phyloP scores from a whole-genome alignment of 1,140 invertebrate genomes.

The Laodelphax striatellus region DNA sequence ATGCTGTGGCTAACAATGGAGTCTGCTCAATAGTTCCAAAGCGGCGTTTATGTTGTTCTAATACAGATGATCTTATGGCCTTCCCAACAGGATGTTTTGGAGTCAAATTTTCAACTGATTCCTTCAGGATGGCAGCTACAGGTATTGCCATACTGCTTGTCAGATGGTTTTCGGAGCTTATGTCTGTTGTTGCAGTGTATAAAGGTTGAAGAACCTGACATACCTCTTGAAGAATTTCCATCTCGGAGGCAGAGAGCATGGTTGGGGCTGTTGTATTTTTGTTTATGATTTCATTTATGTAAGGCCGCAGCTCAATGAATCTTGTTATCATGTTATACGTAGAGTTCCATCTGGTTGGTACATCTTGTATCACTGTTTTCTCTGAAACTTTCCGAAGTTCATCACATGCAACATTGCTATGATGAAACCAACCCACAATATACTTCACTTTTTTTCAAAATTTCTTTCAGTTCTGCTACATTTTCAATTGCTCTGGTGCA shows the following conservation, averaged over 20 bases:
- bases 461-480: neutral
- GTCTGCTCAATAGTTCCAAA: too few species aligned
- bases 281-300: conserved; percentile 8
- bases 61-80: too few species aligned
- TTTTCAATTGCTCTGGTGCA: neutral
- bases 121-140: neutral
- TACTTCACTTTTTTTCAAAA: conserved; percentile 13
- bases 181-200: conserved; percentile 1
- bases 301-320: conserved; percentile 18
- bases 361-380: conserved; percentile 24
- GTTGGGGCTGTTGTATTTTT: conserved; percentile 1
- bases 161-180: conserved; percentile 5
- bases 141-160: conserved; percentile 7
- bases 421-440: conserved; percentile 14
- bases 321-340: conserved; percentile 26
- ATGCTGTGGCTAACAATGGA: too few species aligned
- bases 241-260: conserved; percentile 11
- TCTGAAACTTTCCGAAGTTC: conserved; percentile 11
- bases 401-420: conserved; percentile 17
- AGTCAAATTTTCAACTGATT: too few species aligned
- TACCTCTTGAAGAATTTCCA: conserved; percentile 7
- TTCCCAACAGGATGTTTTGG: too few species aligned
- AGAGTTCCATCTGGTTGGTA: conserved; percentile 29
- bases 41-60: too few species aligned
- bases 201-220: conserved; percentile 1